These are phyloP conservation scores for Hyaena hyaena DNA, from an alignment of 2,113 vertebrate species.

Conservation along the genomic window DNA sequence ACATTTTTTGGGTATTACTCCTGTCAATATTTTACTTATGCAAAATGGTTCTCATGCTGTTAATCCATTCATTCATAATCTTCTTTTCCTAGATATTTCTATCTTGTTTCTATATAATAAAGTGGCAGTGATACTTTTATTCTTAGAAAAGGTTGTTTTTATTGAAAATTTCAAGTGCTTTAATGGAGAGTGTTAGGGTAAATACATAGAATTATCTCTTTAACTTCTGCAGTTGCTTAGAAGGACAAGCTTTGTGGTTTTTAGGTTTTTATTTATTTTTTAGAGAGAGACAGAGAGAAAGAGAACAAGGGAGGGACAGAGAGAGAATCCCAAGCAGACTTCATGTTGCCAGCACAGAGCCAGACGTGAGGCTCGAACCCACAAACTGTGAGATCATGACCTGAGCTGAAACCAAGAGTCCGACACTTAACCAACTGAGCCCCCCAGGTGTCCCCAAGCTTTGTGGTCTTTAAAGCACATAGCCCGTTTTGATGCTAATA, in stretches of 20 bases:
- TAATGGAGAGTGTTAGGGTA: background rate
- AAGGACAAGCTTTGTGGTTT: background rate
- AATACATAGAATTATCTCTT: background rate
- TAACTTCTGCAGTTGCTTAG: background rate
- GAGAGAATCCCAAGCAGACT: too few species aligned
- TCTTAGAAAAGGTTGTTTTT: background rate
- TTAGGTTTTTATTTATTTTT: too few species aligned
- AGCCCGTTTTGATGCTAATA: background rate
- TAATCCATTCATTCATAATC: background rate
- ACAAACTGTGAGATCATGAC: too few species aligned
- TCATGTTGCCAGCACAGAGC: too few species aligned
- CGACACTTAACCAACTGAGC: too few species aligned
- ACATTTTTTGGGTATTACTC: background rate
- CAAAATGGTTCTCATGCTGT: background rate
- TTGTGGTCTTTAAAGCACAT: background rate
- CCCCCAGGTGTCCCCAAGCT: background rate
- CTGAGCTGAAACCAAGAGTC: too few species aligned
- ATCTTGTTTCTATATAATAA: background rate
- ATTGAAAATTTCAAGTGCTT: background rate
- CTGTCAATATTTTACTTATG: background rate
- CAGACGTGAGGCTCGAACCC: too few species aligned
- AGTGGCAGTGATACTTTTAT: background rate
- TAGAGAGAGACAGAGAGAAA: too few species aligned
- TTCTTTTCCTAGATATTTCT: constrained; percentile 11
- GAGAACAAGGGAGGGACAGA: too few species aligned